Evolutionary conservation across 2,888 invertebrate species (phyloP).

Genomic region (Morpho helenor): DNA sequence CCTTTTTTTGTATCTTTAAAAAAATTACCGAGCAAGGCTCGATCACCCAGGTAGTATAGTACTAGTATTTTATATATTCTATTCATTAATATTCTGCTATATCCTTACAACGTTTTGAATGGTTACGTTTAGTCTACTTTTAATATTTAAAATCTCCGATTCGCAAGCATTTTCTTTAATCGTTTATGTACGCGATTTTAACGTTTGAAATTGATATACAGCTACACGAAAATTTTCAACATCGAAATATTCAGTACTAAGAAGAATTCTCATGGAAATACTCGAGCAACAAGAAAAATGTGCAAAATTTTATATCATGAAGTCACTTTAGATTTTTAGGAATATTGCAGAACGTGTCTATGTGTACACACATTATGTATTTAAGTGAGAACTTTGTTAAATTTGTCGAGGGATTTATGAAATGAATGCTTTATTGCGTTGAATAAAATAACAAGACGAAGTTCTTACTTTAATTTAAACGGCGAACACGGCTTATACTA

Average conservation of each 20-base stretch:
- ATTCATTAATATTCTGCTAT: no score
- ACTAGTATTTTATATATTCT: no score
- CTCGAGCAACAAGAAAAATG: slow-evolving; percentile 24
- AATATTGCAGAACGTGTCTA: slow-evolving; percentile 11
- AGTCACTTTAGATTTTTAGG: slow-evolving; percentile 35
- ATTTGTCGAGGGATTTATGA: not conserved
- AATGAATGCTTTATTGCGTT: not conserved
- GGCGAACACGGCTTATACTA: no score
- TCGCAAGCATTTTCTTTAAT: no score
- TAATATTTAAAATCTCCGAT: no score
- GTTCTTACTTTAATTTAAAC: no score
- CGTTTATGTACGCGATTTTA: slow-evolving; percentile 13
- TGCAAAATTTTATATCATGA: slow-evolving; percentile 24
- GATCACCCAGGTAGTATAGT: no score
- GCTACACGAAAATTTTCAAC: slow-evolving; percentile 22
- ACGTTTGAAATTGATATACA: slow-evolving; percentile 14
- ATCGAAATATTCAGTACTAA: slow-evolving; percentile 23
- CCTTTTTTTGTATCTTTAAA: no score
- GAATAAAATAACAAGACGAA: not conserved
- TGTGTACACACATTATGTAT: slow-evolving; percentile 13
- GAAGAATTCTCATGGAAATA: slow-evolving; percentile 25
- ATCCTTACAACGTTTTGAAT: no score
- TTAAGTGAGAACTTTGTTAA: slow-evolving; percentile 9
- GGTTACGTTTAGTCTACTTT: no score
- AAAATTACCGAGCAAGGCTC: no score